phyloP scores from a whole-genome alignment of 2,113 vertebrate genomes.

The Oryzias curvinotus region DNA sequence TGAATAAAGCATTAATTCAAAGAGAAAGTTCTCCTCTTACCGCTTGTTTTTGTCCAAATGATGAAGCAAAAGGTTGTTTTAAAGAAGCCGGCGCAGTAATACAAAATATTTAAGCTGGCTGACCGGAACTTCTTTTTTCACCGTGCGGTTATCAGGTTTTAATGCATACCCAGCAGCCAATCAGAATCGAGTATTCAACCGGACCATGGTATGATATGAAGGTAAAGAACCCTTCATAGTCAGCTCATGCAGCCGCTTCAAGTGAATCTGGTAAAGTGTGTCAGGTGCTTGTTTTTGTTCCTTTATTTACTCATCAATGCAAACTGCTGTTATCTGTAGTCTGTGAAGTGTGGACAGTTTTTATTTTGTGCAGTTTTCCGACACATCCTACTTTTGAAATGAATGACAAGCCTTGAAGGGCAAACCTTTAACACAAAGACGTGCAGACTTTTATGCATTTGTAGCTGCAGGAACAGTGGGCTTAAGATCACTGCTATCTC shows the following conservation, averaged over 20 bases:
- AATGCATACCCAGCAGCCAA: too few relatives aligned
- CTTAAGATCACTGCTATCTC: constrained; percentile 39
- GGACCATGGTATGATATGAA: too few relatives aligned
- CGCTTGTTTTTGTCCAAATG: too few relatives aligned
- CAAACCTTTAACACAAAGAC: constrained; percentile 2
- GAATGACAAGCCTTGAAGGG: constrained; percentile 46
- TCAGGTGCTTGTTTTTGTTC: constrained; percentile 16
- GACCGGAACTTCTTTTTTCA: too few relatives aligned
- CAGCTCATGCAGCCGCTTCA: background rate
- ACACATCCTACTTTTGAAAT: constrained; percentile 33
- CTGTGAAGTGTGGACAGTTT: background rate
- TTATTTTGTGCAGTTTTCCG: constrained; percentile 22
- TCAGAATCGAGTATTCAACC: too few relatives aligned
- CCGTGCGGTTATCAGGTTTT: too few relatives aligned
- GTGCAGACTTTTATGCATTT: constrained; percentile 10
- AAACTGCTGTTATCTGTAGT: constrained; percentile 1
- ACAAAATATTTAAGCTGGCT: too few relatives aligned
- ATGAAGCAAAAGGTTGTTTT: too few relatives aligned
- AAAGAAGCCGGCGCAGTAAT: too few relatives aligned
- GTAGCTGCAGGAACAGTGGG: constrained; percentile 1
- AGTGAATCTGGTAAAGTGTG: constrained; percentile 1
- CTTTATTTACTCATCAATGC: constrained; percentile 5
- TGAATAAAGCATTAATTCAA: too few relatives aligned
- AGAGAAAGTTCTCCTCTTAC: too few relatives aligned
- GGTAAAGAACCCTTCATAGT: constrained; percentile 14